phyloP scores from a whole-genome alignment of 1,140 invertebrate genomes.

The Achatina immaculata region DNA sequence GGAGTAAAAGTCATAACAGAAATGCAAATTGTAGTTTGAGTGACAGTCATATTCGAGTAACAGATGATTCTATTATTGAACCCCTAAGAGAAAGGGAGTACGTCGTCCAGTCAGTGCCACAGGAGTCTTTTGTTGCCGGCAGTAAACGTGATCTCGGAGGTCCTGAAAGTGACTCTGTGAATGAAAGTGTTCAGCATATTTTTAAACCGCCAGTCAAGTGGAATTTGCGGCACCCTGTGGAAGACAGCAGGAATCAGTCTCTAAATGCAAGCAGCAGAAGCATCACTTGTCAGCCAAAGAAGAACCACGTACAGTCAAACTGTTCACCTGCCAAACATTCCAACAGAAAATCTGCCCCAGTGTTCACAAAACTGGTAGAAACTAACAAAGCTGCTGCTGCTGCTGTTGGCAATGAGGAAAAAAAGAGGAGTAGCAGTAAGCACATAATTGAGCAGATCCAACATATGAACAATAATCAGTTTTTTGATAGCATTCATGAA shows the following conservation, averaged over 20 bases:
- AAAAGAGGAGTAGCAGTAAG: neutral
- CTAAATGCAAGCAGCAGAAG: neutral
- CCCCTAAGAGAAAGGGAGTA: neutral
- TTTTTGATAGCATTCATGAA: neutral
- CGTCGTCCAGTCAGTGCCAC: neutral
- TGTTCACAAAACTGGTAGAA: slow-evolving; percentile 5
- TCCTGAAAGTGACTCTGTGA: neutral
- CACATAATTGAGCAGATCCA: neutral
- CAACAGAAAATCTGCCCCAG: neutral
- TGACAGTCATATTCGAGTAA: slow-evolving; percentile 35
- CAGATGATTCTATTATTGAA: slow-evolving; percentile 29
- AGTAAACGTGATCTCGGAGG: too few relatives aligned
- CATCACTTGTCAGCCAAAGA: neutral
- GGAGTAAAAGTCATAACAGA: slow-evolving; percentile 8
- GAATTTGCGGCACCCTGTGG: slow-evolving; percentile 1
- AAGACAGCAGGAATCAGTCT: neutral
- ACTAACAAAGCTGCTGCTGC: neutral
- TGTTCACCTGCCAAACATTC: neutral
- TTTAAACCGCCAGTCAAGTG: slow-evolving; percentile 11
- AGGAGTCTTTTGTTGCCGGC: neutral
- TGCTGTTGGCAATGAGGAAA: neutral
- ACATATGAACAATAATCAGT: neutral
- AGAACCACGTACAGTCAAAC: neutral
- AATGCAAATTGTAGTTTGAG: slow-evolving; percentile 39
- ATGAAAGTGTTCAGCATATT: slow-evolving; percentile 24